A percentile compares a stretch with the other conserved stretches of the same genome.
Evolutionary conservation across 2,888 invertebrate genomes (phyloP).

Genomic region (Sicus ferrugineus): DNA sequence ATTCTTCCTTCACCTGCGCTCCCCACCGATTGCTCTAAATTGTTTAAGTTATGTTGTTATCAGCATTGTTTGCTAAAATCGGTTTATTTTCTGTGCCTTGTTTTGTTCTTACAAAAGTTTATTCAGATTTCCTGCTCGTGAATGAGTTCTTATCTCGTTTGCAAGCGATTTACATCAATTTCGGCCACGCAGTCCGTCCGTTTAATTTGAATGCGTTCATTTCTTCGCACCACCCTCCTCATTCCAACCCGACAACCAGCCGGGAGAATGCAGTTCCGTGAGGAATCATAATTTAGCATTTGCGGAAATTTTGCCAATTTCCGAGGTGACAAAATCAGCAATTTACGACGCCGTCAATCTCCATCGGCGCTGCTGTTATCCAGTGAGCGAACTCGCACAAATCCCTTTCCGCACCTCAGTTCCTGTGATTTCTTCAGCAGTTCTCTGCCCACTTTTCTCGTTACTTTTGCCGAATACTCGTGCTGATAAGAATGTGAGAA

Average conservation of each 20-base stretch:
- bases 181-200: no score
- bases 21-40: no score
- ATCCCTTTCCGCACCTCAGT: conserved; percentile 14
- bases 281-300: conserved; percentile 32
- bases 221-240: conserved; percentile 7
- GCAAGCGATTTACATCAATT: background rate
- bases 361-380: conserved; percentile 45
- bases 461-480: background rate
- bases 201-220: no score
- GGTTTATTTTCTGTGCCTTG: no score
- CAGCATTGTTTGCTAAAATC: no score
- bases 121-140: no score
- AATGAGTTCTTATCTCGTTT: conserved; percentile 1
- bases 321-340: conserved; percentile 61
- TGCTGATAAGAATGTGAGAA: conserved; percentile 31
- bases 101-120: no score
- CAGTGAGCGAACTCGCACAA: conserved; percentile 15
- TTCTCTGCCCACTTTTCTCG: background rate
- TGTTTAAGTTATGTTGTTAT: no score
- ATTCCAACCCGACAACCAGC: background rate
- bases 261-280: no score
- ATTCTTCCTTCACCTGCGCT: no score
- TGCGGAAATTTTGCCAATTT: conserved; percentile 57
- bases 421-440: background rate
- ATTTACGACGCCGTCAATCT: conserved; percentile 60